Percentiles rank a stretch among this genome's conserved stretches.
Conservation (phyloP, 2,888 invertebrate genomes). For the Panopea generosa region DNA sequence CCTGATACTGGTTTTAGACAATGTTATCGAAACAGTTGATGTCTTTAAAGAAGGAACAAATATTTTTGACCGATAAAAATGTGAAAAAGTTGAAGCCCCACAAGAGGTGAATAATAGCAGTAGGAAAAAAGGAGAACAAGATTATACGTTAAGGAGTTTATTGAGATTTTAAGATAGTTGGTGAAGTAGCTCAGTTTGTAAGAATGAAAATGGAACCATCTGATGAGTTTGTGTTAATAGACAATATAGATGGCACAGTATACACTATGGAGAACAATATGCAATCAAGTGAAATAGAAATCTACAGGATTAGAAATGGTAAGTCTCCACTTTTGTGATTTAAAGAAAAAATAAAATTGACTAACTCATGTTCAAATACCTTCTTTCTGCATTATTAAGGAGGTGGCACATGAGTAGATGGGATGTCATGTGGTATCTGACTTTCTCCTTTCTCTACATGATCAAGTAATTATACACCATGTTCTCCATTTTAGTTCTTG, state of each 20-base stretch:
- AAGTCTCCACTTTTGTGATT: too few relatives aligned
- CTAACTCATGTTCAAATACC: too few relatives aligned
- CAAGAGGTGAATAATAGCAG: conserved; percentile 4
- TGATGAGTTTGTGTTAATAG: conserved; percentile 62
- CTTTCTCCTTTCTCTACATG: too few relatives aligned
- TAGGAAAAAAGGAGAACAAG: background rate
- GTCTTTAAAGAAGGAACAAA: conserved; percentile 33
- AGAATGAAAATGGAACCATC: conserved; percentile 40
- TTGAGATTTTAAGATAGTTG: background rate
- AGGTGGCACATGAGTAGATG: too few relatives aligned
- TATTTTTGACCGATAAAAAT: conserved; percentile 59
- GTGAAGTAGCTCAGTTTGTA: background rate
- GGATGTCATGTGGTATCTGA: too few relatives aligned
- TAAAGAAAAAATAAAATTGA: too few relatives aligned
- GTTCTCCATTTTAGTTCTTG: too few relatives aligned
- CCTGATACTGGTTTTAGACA: too few relatives aligned
- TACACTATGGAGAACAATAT: conserved; percentile 54
- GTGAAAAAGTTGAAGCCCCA: conserved; percentile 28
- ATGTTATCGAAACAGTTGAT: background rate
- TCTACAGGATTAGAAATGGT: conserved; percentile 32
- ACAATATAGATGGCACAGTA: conserved; percentile 44
- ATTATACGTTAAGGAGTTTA: background rate
- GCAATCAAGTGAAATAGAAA: conserved; percentile 40
- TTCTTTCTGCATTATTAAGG: too few relatives aligned
- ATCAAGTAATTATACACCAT: too few relatives aligned